Base-by-base conservation (phyloP, 2,888 invertebrate species). In the Andrena hattorfiana region DNA sequence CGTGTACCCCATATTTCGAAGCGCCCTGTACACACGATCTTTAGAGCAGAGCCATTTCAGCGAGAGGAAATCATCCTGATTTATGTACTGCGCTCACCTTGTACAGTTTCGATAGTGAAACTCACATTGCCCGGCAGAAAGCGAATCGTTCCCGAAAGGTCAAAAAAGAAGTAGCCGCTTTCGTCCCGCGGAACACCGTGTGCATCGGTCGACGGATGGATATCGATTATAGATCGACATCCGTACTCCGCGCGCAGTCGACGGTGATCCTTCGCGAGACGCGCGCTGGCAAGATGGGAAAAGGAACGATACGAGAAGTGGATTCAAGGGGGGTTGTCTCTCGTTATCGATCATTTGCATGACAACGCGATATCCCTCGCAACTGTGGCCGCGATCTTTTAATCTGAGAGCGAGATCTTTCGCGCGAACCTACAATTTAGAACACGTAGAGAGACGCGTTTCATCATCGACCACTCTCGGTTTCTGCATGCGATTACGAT, bases 331-430 rank as follows among this genome's bases (percentile, higher is more conserved):
- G 4, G 10, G 4, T n/a, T 32, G 42, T 48, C 60, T 59, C 30
- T 28, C 68, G 51, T 78, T 78, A 78, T 85, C 83, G 70, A 84
- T 77, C 81, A 84, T 79, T 83, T 66, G 32, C 59, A 26, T 74
- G 86, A 78, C 79, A 79, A 64, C 62, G 32, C 69, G 68, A 74
- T 60, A 35, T 56, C 60, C 67, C 63, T 32, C n/a, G 28, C 59
- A 67, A 67, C 20, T 63, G 28, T 56, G 26, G 4, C 63, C 35
- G 16, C 13, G 6, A 20, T 79, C 64, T 35, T 63, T 75, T 28
- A 51, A 71, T 72, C 48, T 51, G 8, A 28, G 5, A 16, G 26
- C 26, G 35, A 28, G 32, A 72, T 79, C 60, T 49, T 70, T 76
- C 60, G 49, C 56, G 49, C 7, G 56, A 48, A 68, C 51, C 68